A percentile compares a stretch with the other conserved stretches of the same genome.
Conservation (phyloP, 2,797 vertebrate species). For the Sciaenops ocellatus region DNA sequence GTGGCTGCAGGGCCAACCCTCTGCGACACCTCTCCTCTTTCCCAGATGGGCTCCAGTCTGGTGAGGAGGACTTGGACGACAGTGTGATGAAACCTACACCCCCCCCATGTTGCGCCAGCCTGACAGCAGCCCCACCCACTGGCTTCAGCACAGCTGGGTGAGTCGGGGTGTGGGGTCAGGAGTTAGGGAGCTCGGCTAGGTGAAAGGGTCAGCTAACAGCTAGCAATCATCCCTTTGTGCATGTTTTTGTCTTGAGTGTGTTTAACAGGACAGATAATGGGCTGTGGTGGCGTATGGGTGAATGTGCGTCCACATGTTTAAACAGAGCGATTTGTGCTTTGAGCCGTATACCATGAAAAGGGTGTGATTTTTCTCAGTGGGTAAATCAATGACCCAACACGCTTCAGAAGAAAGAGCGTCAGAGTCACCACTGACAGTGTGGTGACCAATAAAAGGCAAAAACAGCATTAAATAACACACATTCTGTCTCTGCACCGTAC, state of each 20-base stretch:
- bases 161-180: constrained; percentile 50
- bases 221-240: constrained; percentile 42
- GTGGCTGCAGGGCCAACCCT: constrained; percentile 60
- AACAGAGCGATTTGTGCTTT: constrained; percentile 34
- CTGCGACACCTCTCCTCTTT: constrained; percentile 57
- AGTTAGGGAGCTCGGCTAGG: constrained; percentile 31
- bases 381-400: constrained; percentile 56
- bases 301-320: constrained; percentile 19
- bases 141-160: constrained; percentile 71
- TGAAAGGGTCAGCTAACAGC: constrained; percentile 72
- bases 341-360: constrained; percentile 34
- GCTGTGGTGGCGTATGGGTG: background rate
- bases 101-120: constrained; percentile 20
- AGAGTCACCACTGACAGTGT: background rate
- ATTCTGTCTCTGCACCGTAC: constrained; percentile 71
- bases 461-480: background rate
- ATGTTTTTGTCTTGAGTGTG: constrained; percentile 20
- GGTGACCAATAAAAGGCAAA: background rate
- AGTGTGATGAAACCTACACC: constrained; percentile 42
- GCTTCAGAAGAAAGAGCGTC: constrained; percentile 13
- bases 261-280: constrained; percentile 35
- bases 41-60: constrained; percentile 64
- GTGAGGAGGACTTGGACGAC: constrained; percentile 46
- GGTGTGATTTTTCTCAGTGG: constrained; percentile 40
- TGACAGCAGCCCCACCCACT: constrained; percentile 47